Evolutionary conservation across 2,113 vertebrate genomes (phyloP).

Genomic region (Cranoglanis bouderius): DNA sequence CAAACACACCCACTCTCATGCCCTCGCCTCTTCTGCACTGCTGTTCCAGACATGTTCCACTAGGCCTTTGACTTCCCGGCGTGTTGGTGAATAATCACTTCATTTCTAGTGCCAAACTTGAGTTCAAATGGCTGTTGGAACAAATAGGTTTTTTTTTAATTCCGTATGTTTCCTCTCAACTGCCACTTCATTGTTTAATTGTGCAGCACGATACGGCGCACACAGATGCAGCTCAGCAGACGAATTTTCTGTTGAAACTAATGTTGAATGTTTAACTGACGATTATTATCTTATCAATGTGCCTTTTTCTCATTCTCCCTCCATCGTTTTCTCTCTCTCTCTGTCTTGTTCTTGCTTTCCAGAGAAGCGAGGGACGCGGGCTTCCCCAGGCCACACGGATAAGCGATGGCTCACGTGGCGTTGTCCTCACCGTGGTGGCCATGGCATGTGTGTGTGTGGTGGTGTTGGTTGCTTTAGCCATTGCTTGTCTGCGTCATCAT

Average conservation of each 20-base stretch:
- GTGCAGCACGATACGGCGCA: not conserved
- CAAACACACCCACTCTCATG: slow-evolving; percentile 35
- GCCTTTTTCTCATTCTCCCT: not conserved
- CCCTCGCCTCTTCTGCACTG: slow-evolving; percentile 3
- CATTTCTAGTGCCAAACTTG: slow-evolving; percentile 6
- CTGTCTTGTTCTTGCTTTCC: not conserved
- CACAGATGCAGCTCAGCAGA: slow-evolving; percentile 1
- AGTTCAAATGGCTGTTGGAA: slow-evolving; percentile 30
- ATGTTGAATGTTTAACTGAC: slow-evolving; percentile 11
- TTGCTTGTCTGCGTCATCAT: slow-evolving; percentile 86
- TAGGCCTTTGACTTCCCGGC: slow-evolving; percentile 13
- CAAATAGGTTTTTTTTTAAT: not conserved
- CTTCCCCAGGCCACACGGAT: slow-evolving; percentile 76
- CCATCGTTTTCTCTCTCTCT: not conserved
- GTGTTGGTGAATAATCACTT: slow-evolving; percentile 10
- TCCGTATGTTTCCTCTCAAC: slow-evolving; percentile 5
- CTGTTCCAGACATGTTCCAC: slow-evolving; percentile 16
- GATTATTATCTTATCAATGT: not conserved
- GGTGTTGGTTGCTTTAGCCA: slow-evolving; percentile 77
- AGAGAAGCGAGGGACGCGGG: slow-evolving; percentile 79
- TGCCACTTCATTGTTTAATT: not conserved
- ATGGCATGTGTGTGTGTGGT: slow-evolving; percentile 86
- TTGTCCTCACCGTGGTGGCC: slow-evolving; percentile 85
- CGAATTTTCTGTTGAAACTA: not conserved
- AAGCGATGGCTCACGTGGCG: slow-evolving; percentile 78